Conservation (phyloP, 2,797 vertebrate species). For the Aulostomus chinensis region DNA sequence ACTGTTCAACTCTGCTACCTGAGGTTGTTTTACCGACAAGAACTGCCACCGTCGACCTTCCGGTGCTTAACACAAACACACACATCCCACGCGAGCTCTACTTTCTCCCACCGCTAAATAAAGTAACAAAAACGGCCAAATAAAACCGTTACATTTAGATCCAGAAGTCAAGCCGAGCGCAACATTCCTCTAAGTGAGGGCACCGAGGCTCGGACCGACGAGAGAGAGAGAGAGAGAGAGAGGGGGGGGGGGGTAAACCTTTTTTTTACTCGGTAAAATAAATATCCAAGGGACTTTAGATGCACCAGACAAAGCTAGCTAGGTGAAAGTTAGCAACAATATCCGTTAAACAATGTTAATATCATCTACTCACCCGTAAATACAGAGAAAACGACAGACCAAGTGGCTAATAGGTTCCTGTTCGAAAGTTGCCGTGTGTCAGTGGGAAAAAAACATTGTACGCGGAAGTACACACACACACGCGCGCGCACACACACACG, state of each 20-base stretch:
- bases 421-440: conserved; percentile 78
- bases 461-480: conserved; percentile 75
- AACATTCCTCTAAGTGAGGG: conserved; percentile 56
- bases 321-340: too few species aligned
- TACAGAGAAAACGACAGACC: conserved; percentile 35
- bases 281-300: conserved; percentile 12
- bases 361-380: conserved; percentile 55
- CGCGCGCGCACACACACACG: too few species aligned
- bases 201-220: too few species aligned
- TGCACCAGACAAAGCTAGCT: neutral
- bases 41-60: neutral
- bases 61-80: too few species aligned
- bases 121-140: neutral
- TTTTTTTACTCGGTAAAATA: conserved; percentile 41
- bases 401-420: conserved; percentile 67
- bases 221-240: too few species aligned
- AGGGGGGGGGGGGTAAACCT: neutral
- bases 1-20: conserved; percentile 14
- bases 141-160: neutral
- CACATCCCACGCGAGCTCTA: too few species aligned
- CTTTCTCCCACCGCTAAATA: neutral
- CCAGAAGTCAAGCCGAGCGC: conserved; percentile 36
- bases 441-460: conserved; percentile 72
- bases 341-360: neutral
- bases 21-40: conserved; percentile 11